phyloP scores from a whole-genome alignment of 2,797 vertebrate species.

The Macropodus opercularis region DNA sequence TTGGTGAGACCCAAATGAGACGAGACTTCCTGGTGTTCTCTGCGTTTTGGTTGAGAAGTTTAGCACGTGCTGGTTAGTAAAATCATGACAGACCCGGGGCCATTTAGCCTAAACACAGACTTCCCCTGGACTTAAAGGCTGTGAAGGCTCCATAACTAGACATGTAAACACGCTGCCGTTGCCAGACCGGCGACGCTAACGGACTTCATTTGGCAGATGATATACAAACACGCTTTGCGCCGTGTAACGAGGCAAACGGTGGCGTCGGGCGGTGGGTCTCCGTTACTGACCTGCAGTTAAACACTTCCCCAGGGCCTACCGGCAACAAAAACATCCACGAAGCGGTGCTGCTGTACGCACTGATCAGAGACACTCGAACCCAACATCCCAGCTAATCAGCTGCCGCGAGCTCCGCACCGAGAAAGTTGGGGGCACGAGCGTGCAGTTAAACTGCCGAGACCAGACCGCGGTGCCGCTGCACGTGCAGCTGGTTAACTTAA shows the following conservation, averaged over 20 bases:
- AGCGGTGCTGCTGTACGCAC: conserved; percentile 58
- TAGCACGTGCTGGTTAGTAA: conserved; percentile 61
- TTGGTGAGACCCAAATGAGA: conserved; percentile 32
- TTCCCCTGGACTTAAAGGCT: not conserved
- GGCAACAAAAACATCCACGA: conserved; percentile 64
- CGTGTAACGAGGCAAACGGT: conserved; percentile 8
- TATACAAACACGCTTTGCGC: conserved; percentile 8
- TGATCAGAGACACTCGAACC: conserved; percentile 52
- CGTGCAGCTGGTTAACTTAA: conserved; percentile 43
- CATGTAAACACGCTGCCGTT: conserved; percentile 17
- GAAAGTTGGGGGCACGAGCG: conserved; percentile 53
- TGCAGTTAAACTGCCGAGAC: conserved; percentile 28
- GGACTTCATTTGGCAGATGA: not conserved
- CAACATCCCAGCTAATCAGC: conserved; percentile 43
- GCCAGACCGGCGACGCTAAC: conserved; percentile 22
- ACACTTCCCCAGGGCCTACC: conserved; percentile 69
- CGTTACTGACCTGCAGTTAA: conserved; percentile 46
- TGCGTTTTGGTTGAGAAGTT: conserved; percentile 45
- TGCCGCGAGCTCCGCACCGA: conserved; percentile 20
- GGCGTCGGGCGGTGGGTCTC: conserved; percentile 1
- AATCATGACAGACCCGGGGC: conserved; percentile 3
- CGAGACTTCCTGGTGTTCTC: conserved; percentile 61
- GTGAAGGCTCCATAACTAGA: conserved; percentile 7
- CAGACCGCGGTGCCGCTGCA: conserved; percentile 32
- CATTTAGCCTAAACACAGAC: not conserved